phyloP scores from a whole-genome alignment of 2,888 invertebrate genomes.

The Amphipyra berbera region DNA sequence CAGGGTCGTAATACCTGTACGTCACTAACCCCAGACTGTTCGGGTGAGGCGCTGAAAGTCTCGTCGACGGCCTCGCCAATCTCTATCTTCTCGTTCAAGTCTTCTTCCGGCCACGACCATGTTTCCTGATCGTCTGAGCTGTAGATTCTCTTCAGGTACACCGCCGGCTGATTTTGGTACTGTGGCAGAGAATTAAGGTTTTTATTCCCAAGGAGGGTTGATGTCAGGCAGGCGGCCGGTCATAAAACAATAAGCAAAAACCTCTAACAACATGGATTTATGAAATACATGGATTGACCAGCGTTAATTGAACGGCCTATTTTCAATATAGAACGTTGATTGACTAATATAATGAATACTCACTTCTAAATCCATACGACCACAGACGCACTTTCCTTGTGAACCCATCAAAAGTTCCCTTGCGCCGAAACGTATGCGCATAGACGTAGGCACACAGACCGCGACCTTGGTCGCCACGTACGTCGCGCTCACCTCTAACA shows the following conservation, averaged over 20 bases:
- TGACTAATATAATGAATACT: slow-evolving; percentile 40
- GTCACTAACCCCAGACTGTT: slow-evolving; percentile 28
- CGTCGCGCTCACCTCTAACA: slow-evolving; percentile 72
- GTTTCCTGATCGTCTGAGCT: slow-evolving; percentile 28
- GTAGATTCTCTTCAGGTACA: slow-evolving; percentile 64
- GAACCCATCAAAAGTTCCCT: slow-evolving; percentile 66
- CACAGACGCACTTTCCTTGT: slow-evolving; percentile 77
- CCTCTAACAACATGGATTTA: too few species aligned
- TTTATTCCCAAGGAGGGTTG: too few species aligned
- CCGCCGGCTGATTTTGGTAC: slow-evolving; percentile 62
- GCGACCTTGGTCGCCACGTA: slow-evolving; percentile 69
- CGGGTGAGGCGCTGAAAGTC: slow-evolving; percentile 44
- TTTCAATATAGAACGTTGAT: too few species aligned
- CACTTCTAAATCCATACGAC: slow-evolving; percentile 68
- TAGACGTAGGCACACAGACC: slow-evolving; percentile 68
- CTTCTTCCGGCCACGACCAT: slow-evolving; percentile 77
- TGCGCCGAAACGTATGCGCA: slow-evolving; percentile 69
- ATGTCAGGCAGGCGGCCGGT: too few species aligned
- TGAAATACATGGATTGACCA: too few species aligned
- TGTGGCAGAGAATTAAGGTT: background rate
- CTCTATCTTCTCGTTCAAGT: slow-evolving; percentile 63
- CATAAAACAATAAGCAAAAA: too few species aligned
- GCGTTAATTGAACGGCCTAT: too few species aligned
- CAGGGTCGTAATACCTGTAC: background rate
- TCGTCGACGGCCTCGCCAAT: slow-evolving; percentile 66